Percentiles rank a stretch among this genome's conserved stretches.
Conservation (phyloP, 2,113 vertebrate genomes). For the Onychostruthus taczanowskii region DNA sequence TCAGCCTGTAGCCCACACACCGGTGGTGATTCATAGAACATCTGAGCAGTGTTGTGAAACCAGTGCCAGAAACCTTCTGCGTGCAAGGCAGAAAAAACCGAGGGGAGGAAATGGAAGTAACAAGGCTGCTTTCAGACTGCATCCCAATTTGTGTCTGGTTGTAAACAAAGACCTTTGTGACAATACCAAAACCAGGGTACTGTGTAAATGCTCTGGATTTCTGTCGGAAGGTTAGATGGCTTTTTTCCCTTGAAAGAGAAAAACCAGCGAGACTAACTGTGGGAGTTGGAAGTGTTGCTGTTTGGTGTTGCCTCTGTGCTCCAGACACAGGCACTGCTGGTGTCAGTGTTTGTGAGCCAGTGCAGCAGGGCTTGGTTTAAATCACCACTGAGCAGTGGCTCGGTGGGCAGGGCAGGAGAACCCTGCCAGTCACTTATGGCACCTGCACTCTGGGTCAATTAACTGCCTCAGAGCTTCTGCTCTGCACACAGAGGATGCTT, state of each 20-base stretch:
- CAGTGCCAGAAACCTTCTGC: slow-evolving; percentile 32
- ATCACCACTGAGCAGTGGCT: not conserved
- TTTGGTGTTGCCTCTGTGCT: not conserved
- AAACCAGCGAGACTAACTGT: not conserved
- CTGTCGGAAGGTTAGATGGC: not conserved
- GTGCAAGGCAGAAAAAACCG: not conserved
- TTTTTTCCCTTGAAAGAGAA: not conserved
- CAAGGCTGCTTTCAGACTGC: slow-evolving; percentile 5
- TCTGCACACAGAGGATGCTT: not conserved
- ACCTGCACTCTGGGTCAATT: not conserved
- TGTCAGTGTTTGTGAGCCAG: not conserved
- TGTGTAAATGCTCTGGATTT: not conserved
- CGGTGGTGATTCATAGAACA: slow-evolving; percentile 42
- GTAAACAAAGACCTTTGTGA: not conserved
- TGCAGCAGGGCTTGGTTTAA: not conserved
- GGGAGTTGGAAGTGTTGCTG: not conserved
- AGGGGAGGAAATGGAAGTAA: not conserved
- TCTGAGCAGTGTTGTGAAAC: slow-evolving; percentile 32
- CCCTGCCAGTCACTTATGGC: not conserved
- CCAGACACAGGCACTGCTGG: not conserved
- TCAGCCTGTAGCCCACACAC: slow-evolving; percentile 8
- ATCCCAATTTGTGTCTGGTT: not conserved
- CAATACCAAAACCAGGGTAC: not conserved
- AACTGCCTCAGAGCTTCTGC: not conserved
- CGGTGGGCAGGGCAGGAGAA: not conserved